Conservation (phyloP, 2,113 vertebrate species). For the Corvus hawaiiensis region DNA sequence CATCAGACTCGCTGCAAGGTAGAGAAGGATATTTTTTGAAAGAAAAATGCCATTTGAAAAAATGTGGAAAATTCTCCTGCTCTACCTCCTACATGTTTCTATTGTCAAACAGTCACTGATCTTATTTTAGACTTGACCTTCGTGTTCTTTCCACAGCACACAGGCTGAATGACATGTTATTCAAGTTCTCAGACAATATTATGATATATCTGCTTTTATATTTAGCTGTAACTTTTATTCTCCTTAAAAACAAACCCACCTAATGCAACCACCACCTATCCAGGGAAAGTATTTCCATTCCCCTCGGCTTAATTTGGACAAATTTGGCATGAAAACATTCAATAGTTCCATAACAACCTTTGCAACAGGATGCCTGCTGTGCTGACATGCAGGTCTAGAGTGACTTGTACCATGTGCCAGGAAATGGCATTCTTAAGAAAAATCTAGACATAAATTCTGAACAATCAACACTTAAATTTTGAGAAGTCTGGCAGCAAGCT, state of each 20-base stretch:
- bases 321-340: conserved; percentile 58
- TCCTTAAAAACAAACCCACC: conserved; percentile 72
- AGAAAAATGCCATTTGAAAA: conserved; percentile 58
- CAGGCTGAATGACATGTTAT: conserved; percentile 69
- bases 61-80: conserved; percentile 71
- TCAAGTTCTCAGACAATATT: conserved; percentile 67
- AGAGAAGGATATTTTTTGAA: conserved; percentile 1
- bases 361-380: conserved; percentile 70
- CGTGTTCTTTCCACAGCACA: conserved; percentile 62
- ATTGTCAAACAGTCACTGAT: conserved; percentile 64
- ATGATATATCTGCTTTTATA: conserved; percentile 74
- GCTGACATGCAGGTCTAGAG: conserved; percentile 61
- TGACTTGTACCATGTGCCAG: conserved; percentile 61
- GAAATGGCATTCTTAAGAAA: conserved; percentile 73
- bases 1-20: not conserved
- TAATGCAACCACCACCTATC: conserved; percentile 34
- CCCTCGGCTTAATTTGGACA: conserved; percentile 62
- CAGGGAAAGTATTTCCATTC: conserved; percentile 66
- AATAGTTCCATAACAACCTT: conserved; percentile 71
- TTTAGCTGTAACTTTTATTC: conserved; percentile 68
- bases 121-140: conserved; percentile 78
- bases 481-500: conserved; percentile 64
- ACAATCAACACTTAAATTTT: conserved; percentile 60
- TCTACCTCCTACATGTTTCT: conserved; percentile 75
- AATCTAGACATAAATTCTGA: conserved; percentile 65